These are phyloP conservation scores for Erythrocercus mccallii DNA, from an alignment of 2,113 vertebrate species.

Conservation along the genomic window DNA sequence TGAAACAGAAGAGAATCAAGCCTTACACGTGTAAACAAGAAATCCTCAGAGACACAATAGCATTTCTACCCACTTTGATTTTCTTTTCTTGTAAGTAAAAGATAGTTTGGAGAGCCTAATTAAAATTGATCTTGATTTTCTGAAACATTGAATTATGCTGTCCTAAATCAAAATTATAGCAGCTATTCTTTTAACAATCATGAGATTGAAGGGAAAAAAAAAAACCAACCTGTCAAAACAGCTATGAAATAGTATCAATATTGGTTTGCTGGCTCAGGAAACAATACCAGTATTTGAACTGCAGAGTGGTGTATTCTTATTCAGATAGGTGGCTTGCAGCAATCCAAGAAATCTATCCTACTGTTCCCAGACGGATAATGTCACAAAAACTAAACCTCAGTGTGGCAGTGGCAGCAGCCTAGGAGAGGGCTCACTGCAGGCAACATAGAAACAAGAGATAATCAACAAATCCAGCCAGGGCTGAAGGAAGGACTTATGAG, in stretches of 20 bases:
- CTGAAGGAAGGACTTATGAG: not conserved
- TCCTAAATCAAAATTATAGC: not conserved
- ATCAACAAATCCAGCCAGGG: not conserved
- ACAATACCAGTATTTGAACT: not conserved
- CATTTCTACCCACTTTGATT: not conserved
- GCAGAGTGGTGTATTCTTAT: not conserved
- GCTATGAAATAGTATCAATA: not conserved
- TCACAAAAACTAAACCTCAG: not conserved
- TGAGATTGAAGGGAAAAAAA: not conserved
- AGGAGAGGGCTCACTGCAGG: not conserved
- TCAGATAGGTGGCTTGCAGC: not conserved
- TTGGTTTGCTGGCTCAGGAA: not conserved
- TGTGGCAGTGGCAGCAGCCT: not conserved
- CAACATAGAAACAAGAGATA: not conserved
- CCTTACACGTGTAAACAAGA: not conserved
- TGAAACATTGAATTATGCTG: not conserved
- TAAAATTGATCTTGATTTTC: conserved; percentile 16
- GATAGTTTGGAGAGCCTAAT: not conserved
- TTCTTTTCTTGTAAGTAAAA: not conserved
- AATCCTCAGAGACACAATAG: not conserved
- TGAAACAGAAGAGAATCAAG: not conserved
- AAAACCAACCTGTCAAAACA: not conserved
- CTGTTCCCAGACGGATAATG: not conserved
- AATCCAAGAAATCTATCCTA: not conserved
- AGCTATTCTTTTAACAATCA: not conserved